A percentile compares a stretch with the other conserved stretches of the same genome.
phyloP scores from a whole-genome alignment of 2,888 invertebrate genomes.

The Allacma fusca region DNA sequence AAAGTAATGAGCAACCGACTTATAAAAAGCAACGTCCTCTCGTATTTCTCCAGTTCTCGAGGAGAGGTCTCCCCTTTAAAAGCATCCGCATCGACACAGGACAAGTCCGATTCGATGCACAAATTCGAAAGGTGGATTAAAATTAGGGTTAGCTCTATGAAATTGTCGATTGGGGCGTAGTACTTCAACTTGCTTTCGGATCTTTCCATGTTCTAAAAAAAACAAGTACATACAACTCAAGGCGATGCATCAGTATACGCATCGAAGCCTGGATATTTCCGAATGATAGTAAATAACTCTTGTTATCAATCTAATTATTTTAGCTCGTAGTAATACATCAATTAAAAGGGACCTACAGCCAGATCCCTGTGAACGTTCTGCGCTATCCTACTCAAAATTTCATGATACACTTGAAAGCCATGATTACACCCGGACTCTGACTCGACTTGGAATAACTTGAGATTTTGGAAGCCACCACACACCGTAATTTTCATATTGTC shows the following conservation, averaged over 20 bases:
- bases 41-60: conserved; percentile 26
- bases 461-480: conserved; percentile 17
- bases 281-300: no score
- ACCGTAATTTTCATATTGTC: neutral
- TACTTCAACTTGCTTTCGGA: neutral
- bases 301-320: no score
- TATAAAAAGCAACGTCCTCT: conserved; percentile 21
- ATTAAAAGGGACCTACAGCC: neutral
- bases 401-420: conserved; percentile 29
- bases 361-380: conserved; percentile 22
- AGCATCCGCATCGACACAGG: neutral
- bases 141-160: conserved; percentile 24
- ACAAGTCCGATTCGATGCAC: no score
- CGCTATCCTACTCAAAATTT: conserved; percentile 28
- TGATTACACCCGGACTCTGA: conserved; percentile 14
- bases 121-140: conserved; percentile 31
- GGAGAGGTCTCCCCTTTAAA: neutral
- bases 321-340: no score
- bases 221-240: no score
- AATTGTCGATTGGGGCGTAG: conserved; percentile 25
- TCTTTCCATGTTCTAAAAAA: neutral
- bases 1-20: conserved; percentile 24
- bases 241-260: no score
- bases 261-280: no score
- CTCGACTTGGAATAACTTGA: conserved; percentile 9